Evolutionary conservation across 1,140 invertebrate species (phyloP).

Genomic region (Macrostomum lignano): DNA sequence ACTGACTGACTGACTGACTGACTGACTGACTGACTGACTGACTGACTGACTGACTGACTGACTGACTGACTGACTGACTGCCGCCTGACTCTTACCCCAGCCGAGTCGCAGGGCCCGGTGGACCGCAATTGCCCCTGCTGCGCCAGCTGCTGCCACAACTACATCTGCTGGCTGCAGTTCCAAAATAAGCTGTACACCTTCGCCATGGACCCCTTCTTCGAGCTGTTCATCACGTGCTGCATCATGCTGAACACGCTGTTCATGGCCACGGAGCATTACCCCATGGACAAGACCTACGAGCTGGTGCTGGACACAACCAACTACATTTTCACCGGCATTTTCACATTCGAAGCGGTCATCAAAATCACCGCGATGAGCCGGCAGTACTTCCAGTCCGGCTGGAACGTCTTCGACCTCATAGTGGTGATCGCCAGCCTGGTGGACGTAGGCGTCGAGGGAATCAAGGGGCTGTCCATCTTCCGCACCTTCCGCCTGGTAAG

Average conservation of each 20-base stretch:
- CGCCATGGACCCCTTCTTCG: constrained; percentile 82
- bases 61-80: too few relatives aligned
- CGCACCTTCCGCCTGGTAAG: constrained; percentile 88
- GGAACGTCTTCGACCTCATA: constrained; percentile 79
- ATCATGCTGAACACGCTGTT: constrained; percentile 87
- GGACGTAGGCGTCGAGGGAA: constrained; percentile 58
- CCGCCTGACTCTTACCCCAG: too few relatives aligned
- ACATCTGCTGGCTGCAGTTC: constrained; percentile 12
- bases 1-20: too few relatives aligned
- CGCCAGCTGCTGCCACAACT: constrained; percentile 24
- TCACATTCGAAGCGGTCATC: constrained; percentile 16
- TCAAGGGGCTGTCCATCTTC: constrained; percentile 71
- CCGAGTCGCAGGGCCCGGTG: too few relatives aligned
- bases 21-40: too few relatives aligned
- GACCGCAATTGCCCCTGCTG: constrained; percentile 62
- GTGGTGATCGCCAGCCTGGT: constrained; percentile 68
- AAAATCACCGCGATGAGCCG: background rate
- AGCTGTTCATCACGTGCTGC: constrained; percentile 81
- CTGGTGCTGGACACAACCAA: constrained; percentile 46
- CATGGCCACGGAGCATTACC: constrained; percentile 82
- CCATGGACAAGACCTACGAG: constrained; percentile 38
- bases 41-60: too few relatives aligned
- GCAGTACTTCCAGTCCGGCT: constrained; percentile 55
- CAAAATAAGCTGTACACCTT: constrained; percentile 15
- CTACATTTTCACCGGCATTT: constrained; percentile 55